phyloP scores from a whole-genome alignment of 2,113 vertebrate genomes.

The Eubucco bourcierii region DNA sequence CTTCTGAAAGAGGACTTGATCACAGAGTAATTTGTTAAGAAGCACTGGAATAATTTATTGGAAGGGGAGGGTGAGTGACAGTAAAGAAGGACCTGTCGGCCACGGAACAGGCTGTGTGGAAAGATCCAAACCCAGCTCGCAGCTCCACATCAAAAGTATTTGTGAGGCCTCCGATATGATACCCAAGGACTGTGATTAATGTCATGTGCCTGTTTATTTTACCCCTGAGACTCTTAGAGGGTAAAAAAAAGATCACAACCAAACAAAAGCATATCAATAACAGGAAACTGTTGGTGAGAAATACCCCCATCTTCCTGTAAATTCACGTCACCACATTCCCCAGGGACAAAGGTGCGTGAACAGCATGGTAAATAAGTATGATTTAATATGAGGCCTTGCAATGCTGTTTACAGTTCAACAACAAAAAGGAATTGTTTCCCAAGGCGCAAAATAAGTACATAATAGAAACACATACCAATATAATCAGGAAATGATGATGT shows the following conservation, averaged over 20 bases:
- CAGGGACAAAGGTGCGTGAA: conserved; percentile 94
- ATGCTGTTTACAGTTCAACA: conserved; percentile 86
- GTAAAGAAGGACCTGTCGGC: conserved; percentile 56
- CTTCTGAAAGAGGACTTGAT: background rate
- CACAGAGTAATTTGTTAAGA: conserved; percentile 10
- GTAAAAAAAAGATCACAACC: conserved; percentile 84
- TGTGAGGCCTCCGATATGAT: conserved; percentile 56
- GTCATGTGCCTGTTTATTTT: conserved; percentile 80
- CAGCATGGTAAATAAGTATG: conserved; percentile 92
- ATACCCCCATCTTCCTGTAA: conserved; percentile 95
- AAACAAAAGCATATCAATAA: conserved; percentile 99
- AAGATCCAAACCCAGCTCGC: conserved; percentile 3
- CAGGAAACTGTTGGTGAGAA: conserved; percentile 99
- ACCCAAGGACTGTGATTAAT: conserved; percentile 65
- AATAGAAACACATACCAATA: conserved; percentile 83
- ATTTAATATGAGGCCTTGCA: conserved; percentile 89
- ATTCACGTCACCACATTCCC: conserved; percentile 93
- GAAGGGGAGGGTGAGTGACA: conserved; percentile 39
- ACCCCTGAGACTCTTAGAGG: conserved; percentile 90
- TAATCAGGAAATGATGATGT: conserved; percentile 88
- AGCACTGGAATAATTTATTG: conserved; percentile 32
- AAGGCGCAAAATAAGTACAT: conserved; percentile 80
- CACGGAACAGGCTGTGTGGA: background rate
- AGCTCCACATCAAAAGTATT: background rate
- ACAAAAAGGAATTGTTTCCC: conserved; percentile 91